These are phyloP conservation scores for Todus mexicanus DNA, from an alignment of 2,797 vertebrate species.

Conservation along the genomic window DNA sequence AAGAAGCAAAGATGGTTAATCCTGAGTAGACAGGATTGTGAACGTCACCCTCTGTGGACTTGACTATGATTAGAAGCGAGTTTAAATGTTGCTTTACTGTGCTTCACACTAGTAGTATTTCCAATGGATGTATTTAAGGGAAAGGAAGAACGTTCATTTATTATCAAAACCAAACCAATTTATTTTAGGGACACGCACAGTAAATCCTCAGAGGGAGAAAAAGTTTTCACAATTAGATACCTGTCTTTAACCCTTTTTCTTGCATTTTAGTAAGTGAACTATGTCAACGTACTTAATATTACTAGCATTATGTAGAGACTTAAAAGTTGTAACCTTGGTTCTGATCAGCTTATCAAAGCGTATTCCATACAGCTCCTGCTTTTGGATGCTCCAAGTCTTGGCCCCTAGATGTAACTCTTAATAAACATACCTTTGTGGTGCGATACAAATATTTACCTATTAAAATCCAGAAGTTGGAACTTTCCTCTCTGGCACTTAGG, in stretches of 20 bases:
- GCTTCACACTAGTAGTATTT: neutral
- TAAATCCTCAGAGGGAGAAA: neutral
- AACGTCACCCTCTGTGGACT: neutral
- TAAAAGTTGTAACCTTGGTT: neutral
- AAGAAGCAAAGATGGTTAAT: neutral
- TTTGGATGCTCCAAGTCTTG: neutral
- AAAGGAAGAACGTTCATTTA: neutral
- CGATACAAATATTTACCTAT: neutral
- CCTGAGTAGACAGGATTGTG: neutral
- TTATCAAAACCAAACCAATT: neutral
- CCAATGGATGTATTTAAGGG: neutral
- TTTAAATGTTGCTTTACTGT: neutral
- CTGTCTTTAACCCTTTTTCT: neutral
- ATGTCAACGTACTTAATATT: neutral
- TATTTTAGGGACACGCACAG: neutral
- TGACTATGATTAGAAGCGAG: neutral
- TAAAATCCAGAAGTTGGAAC: neutral
- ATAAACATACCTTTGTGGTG: neutral
- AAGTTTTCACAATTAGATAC: neutral
- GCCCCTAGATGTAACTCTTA: neutral
- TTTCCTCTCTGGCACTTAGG: neutral
- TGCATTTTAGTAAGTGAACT: neutral
- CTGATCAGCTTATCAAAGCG: neutral
- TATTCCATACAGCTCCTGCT: neutral
- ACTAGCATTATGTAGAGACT: rapidly evolving